phyloP scores from a whole-genome alignment of 30 jellyfish, hydroid and myxozoan genomes.

The Morbakka virulenta region DNA sequence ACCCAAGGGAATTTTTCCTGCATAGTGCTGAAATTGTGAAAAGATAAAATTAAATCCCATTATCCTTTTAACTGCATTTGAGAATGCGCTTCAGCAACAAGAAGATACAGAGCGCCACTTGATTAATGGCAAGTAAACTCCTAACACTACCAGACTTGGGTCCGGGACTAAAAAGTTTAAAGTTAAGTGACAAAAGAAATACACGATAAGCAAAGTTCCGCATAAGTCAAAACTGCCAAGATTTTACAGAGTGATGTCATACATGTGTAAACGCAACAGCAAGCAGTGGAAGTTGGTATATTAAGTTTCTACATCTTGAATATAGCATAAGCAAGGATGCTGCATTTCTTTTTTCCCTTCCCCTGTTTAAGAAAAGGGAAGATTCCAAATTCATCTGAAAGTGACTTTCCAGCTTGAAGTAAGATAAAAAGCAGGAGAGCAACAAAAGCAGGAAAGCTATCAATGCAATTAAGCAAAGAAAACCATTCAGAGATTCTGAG shows the following conservation, averaged over 20 bases:
- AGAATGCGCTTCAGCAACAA: constrained; percentile 18
- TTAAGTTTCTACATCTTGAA: constrained; percentile 24
- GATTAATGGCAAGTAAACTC: too few relatives aligned
- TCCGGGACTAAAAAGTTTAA: constrained; percentile 16
- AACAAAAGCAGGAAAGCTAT: constrained; percentile 4
- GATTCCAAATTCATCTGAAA: constrained; percentile 25
- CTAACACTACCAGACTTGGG: constrained; percentile 37
- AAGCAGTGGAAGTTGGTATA: constrained; percentile 26
- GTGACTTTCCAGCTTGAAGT: constrained; percentile 37
- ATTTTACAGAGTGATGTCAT: constrained; percentile 32
- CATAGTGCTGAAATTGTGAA: constrained; percentile 16
- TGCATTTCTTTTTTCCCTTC: constrained; percentile 11
- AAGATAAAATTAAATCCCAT: neutral
- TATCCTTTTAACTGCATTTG: constrained; percentile 1
- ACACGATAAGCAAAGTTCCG: constrained; percentile 20
- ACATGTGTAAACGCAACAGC: constrained; percentile 15
- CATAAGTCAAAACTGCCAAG: constrained; percentile 19
- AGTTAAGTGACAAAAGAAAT: constrained; percentile 7
- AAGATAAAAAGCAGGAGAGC: constrained; percentile 32
- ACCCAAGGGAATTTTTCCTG: constrained; percentile 9
- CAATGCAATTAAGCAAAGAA: constrained; percentile 30
- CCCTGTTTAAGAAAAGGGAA: constrained; percentile 3
- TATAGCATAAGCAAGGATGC: constrained; percentile 29
- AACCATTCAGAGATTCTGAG: constrained; percentile 31
- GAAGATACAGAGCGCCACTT: neutral